Evolutionary conservation across 1,140 invertebrate species (phyloP).

Genomic region (Brachionus rotundiformis): DNA sequence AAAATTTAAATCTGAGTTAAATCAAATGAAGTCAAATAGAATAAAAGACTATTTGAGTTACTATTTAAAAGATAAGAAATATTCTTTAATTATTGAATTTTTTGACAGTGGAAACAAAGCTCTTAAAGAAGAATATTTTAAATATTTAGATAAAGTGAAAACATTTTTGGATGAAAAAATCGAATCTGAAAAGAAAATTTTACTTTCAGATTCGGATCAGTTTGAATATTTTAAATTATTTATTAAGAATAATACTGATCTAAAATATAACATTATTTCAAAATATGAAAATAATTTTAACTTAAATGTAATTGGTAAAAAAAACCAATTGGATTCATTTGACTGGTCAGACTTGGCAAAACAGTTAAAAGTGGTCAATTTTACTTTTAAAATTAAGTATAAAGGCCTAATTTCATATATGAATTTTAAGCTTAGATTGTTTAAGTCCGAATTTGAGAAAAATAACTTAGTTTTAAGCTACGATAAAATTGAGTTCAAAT

Average conservation of each 20-base stretch:
- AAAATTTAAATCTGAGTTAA: background rate
- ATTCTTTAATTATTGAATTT: background rate
- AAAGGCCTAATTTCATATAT: background rate
- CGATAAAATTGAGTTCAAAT: background rate
- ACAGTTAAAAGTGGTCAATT: background rate
- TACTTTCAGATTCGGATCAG: background rate
- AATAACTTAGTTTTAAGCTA: background rate
- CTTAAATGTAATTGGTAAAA: background rate
- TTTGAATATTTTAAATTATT: background rate
- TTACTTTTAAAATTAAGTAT: background rate
- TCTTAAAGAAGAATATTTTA: background rate
- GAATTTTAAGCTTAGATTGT: background rate
- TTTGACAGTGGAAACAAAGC: background rate
- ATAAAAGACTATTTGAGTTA: background rate
- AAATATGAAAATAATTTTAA: background rate
- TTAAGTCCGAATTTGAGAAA: background rate
- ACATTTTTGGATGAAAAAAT: background rate
- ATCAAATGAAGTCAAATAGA: background rate
- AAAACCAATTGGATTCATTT: background rate
- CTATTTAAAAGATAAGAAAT: background rate
- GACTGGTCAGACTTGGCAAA: background rate
- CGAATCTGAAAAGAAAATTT: background rate
- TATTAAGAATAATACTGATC: background rate
- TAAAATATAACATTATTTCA: background rate
- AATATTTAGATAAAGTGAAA: background rate